Base-by-base conservation (phyloP, 2,113 vertebrate genomes). In the Uropsilus gracilis region DNA sequence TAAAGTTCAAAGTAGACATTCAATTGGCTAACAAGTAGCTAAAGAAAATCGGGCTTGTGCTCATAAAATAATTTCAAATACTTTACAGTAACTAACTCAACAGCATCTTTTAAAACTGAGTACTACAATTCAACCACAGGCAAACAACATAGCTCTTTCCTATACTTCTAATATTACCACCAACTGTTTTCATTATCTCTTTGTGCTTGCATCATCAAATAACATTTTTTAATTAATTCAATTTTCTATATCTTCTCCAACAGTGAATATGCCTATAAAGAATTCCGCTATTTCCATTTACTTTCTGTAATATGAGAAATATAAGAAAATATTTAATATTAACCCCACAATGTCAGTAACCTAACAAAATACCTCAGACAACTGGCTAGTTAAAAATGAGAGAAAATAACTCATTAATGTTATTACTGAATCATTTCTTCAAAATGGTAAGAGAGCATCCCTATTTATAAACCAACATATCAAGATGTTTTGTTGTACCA, bases 301-400 rank as follows among this genome's bases (percentile, higher is more conserved):
- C 75, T 96, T 96, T 75, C 83, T 93, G 12, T 68, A 77, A 57
- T 92, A 69, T 57, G 20, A 87, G 61, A 95, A 57, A 85, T 61
- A 0, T 53, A 78, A 83, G 37, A 68, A n/a, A n/a, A n/a, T n/a
- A n/a, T n/a, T n/a, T 55, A 55, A 83, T 71, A 90, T 61, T 94
- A 87, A 87, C 22, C 2, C 50, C 46, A 92, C 30, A 89, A 95
- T 85, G 42, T 44, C 59, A 87, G 30, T 66, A 73, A 73, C 39
- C 10, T 12, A 89, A 50, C 42, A 53, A 82, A 72, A 32, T 88
- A 72, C 71, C 17, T 88, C 59, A 94, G 16, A 84, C 32, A 91
- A 75, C 32, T 50, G 34, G 53, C 39, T 94, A 72, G 50, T 66
- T 73, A 91, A 89, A 91, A 91, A 46, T 82, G 77, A 91, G 46